A percentile compares a stretch with the other conserved stretches of the same genome.
These are phyloP conservation scores for Drosophila fulvimacula DNA, from an alignment of 2,888 invertebrate species.

Conservation along the genomic window DNA sequence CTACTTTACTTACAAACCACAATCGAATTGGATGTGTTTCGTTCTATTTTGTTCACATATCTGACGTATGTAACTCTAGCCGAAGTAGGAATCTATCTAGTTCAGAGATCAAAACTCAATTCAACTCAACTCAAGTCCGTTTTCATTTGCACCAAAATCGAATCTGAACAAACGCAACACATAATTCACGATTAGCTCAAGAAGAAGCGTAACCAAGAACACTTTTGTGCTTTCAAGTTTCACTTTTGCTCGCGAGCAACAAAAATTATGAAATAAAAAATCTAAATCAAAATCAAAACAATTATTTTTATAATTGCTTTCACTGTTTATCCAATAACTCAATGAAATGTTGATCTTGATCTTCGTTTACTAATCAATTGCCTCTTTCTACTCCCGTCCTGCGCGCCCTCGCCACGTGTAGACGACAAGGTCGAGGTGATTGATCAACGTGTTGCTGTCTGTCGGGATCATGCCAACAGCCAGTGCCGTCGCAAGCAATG, in stretches of 20 bases:
- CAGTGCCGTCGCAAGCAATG: conserved; percentile 96
- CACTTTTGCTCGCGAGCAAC: conserved; percentile 35
- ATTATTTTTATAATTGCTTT: conserved; percentile 71
- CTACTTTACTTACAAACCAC: conserved; percentile 7
- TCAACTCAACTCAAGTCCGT: conserved; percentile 10
- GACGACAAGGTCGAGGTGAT: conserved; percentile 97
- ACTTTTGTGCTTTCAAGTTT: conserved; percentile 13
- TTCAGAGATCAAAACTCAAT: conserved; percentile 6
- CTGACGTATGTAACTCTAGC: conserved; percentile 5
- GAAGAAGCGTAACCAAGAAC: conserved; percentile 11
- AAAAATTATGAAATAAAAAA: background rate
- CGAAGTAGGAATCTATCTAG: conserved; percentile 19
- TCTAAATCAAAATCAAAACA: conserved; percentile 19
- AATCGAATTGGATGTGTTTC: conserved; percentile 47
- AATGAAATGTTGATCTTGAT: background rate
- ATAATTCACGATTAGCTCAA: conserved; percentile 20
- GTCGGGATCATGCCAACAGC: conserved; percentile 97
- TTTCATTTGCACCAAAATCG: conserved; percentile 19
- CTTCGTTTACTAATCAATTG: conserved; percentile 17
- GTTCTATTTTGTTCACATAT: conserved; percentile 10
- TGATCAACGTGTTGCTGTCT: conserved; percentile 97
- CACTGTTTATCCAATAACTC: conserved; percentile 60
- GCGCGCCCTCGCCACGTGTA: conserved; percentile 82
- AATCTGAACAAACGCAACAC: conserved; percentile 14
- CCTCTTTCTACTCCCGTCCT: background rate